Percentiles rank a stretch among this genome's conserved stretches.
phyloP scores from a whole-genome alignment of 2,797 vertebrate species.

The Podarcis siculus region DNA sequence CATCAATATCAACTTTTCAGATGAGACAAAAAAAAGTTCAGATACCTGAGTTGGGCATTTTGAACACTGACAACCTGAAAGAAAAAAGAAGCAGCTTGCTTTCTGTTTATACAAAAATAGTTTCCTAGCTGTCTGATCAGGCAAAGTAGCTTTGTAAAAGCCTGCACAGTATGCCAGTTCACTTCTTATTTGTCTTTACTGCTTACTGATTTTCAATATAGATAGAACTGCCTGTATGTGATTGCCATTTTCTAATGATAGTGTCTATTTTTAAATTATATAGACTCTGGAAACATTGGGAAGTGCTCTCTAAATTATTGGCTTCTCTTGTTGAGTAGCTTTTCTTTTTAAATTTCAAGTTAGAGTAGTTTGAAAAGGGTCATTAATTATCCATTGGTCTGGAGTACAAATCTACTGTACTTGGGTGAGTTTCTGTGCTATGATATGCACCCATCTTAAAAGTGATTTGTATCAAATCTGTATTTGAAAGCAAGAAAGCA shows the following conservation, averaged over 20 bases:
- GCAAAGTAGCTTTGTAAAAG: not conserved
- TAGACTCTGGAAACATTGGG: constrained; percentile 66
- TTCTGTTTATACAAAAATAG: not conserved
- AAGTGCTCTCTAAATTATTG: constrained; percentile 64
- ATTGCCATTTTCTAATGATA: constrained; percentile 70
- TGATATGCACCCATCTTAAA: constrained; percentile 13
- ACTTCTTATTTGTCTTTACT: constrained; percentile 62
- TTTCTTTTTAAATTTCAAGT: constrained; percentile 43
- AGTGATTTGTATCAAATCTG: constrained; percentile 22
- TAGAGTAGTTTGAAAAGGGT: constrained; percentile 39
- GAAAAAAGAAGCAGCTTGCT: not conserved
- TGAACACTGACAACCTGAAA: not conserved
- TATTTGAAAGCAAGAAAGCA: constrained; percentile 17
- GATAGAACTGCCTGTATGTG: constrained; percentile 68
- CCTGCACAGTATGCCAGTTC: constrained; percentile 54
- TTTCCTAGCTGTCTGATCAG: not conserved
- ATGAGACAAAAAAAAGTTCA: not conserved
- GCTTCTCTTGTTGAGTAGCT: constrained; percentile 42
- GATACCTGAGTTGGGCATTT: not conserved
- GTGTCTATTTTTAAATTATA: constrained; percentile 68
- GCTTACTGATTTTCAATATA: constrained; percentile 71
- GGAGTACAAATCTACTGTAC: constrained; percentile 5
- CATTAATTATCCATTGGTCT: not conserved
- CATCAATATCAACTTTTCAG: not conserved
- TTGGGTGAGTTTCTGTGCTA: constrained; percentile 33